Evolutionary conservation across 2,888 invertebrate species (phyloP).

Genomic region (Leucophenga maculata): DNA sequence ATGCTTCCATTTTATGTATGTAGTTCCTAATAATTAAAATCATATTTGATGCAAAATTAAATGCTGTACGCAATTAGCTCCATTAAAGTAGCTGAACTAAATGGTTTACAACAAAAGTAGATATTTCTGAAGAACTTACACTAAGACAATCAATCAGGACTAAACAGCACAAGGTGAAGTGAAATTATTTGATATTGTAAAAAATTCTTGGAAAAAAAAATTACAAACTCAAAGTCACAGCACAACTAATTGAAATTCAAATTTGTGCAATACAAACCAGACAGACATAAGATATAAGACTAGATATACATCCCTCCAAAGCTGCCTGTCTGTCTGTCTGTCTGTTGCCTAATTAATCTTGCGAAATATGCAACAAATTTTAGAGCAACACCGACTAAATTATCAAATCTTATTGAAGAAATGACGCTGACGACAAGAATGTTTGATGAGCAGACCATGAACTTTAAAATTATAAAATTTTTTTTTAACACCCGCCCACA

Average conservation of each 20-base stretch:
- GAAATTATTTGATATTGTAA: background rate
- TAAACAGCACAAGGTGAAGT: background rate
- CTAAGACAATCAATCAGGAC: background rate
- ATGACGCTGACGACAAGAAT: no score
- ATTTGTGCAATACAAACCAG: background rate
- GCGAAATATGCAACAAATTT: background rate
- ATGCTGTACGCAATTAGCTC: conserved; percentile 1
- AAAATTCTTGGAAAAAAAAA: background rate
- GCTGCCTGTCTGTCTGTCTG: background rate
- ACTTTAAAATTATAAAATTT: no score
- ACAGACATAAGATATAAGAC: background rate
- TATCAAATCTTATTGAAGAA: no score
- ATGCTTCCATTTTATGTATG: no score
- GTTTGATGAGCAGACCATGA: no score
- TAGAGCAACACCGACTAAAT: no score
- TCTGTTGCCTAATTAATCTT: conserved; percentile 3
- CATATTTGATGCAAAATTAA: background rate
- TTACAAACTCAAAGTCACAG: background rate
- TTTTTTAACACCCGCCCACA: no score
- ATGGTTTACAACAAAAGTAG: background rate
- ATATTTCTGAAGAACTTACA: background rate
- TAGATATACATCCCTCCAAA: background rate
- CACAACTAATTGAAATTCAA: conserved; percentile 6
- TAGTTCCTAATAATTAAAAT: no score
- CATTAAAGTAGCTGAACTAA: background rate